These are phyloP conservation scores for Epinotia demarniana DNA, from an alignment of 2,888 invertebrate species.

Conservation along the genomic window DNA sequence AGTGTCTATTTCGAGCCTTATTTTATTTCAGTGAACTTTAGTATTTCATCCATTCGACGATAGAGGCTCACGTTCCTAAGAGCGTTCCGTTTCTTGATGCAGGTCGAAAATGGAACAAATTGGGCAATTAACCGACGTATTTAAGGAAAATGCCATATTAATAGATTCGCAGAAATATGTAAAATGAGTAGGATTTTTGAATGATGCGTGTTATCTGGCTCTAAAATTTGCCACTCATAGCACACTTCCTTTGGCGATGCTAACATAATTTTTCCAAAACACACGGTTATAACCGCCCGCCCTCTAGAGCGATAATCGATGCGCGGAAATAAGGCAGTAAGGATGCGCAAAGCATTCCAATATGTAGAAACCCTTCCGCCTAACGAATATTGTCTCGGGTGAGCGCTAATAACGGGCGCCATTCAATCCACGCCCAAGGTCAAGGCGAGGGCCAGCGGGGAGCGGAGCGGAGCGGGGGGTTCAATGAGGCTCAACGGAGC, in stretches of 20 bases:
- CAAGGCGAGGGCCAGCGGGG: neutral
- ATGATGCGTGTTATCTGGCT: neutral
- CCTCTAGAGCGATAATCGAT: neutral
- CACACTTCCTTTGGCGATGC: neutral
- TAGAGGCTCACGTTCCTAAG: neutral
- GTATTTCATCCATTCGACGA: neutral
- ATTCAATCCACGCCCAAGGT: neutral
- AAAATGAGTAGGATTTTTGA: neutral
- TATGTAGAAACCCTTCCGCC: neutral
- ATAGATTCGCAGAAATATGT: neutral
- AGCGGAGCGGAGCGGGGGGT: neutral
- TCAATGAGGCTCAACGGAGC: neutral
- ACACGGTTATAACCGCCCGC: neutral
- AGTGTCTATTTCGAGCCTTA: neutral
- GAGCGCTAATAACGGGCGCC: neutral
- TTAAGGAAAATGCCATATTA: neutral
- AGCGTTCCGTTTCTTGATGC: neutral
- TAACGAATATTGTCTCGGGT: conserved; percentile 1
- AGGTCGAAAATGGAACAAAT: neutral
- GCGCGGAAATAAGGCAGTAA: neutral
- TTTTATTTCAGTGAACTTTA: neutral
- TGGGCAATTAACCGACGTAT: neutral
- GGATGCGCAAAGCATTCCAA: conserved; percentile 2
- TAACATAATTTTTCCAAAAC: neutral
- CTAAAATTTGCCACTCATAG: neutral